Evolutionary conservation across 2,113 vertebrate species (phyloP), one percentile per base, ranked within the genome.

Genomic region (Sebastes fasciatus): DNA sequence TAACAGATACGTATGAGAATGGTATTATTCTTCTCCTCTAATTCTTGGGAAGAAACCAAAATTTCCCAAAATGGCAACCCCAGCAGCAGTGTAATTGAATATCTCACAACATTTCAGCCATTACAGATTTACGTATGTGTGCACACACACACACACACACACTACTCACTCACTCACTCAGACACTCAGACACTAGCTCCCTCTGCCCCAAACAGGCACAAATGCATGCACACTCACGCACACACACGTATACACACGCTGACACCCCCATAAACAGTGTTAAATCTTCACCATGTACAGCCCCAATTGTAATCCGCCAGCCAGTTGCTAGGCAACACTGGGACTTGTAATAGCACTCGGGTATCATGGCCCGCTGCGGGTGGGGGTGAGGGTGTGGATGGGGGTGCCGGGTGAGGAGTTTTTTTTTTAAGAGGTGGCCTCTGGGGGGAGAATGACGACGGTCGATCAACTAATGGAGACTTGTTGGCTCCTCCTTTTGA

Each of bases 251-350:
- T 11, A 77, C 70, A 82, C 82, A 23, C 16, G 0, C 5, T 23
- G 51, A 81, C 67, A 79, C 75, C 71, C 86, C 72, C 58, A 81
- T 82, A 91, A 91, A 91, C 75, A 85, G 60, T 82, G 79, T 85
- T 89, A 91, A 93, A 89, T 91, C 90, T 87, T 74, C 70, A 78
- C 73, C 49, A 68, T 77, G 55, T 88, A 66, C 84, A 76, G 52
- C 85, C 80, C 88, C 79, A 80, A 85, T 88, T 77, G 86, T 84
- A 87, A 92, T 90, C 81, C n/a, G 4, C 76, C 85, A 76, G 84
- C 84, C 88, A 92, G 95, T 96, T 96, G 94, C 95, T 94, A 95
- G 88, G 95, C 93, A 95, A 96, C 94, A 70, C 80, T 80, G 86
- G 72, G 86, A 89, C 88, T 87, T 89, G 79, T 84, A 90, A 89